phyloP scores from a whole-genome alignment of 2,888 invertebrate genomes.

The Ectemnius lituratus region DNA sequence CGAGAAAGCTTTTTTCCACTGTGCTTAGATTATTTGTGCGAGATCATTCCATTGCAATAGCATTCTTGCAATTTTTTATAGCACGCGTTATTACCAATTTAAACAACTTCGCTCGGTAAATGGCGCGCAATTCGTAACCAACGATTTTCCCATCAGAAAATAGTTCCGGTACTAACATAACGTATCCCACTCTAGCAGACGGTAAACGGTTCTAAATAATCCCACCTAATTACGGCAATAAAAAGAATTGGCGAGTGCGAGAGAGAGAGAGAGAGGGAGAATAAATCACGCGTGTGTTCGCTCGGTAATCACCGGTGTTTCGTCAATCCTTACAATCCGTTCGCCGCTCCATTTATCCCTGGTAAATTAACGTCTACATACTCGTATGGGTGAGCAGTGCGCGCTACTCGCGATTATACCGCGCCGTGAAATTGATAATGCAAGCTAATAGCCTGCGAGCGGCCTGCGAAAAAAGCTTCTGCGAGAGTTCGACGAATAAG shows the following conservation, averaged over 20 bases:
- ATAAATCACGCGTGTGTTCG: slow-evolving; percentile 50
- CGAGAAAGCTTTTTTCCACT: too few species aligned
- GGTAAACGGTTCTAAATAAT: slow-evolving; percentile 1
- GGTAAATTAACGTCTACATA: slow-evolving; percentile 53
- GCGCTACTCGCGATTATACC: slow-evolving; percentile 53
- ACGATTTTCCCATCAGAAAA: too few species aligned
- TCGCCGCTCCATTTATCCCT: slow-evolving; percentile 54
- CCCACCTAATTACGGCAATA: background rate
- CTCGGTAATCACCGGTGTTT: slow-evolving; percentile 49
- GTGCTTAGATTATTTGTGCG: too few species aligned
- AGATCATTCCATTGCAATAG: too few species aligned
- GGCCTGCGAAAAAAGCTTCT: slow-evolving; percentile 38
- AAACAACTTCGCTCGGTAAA: too few species aligned
- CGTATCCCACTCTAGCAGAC: too few species aligned
- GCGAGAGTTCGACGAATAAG: slow-evolving; percentile 25
- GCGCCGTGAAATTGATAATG: slow-evolving; percentile 57
- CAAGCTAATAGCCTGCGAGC: slow-evolving; percentile 43
- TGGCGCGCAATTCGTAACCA: too few species aligned
- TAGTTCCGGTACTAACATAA: too few species aligned
- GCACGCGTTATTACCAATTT: too few species aligned
- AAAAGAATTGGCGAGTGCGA: background rate
- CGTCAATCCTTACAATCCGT: slow-evolving; percentile 54
- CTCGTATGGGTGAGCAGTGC: slow-evolving; percentile 25
- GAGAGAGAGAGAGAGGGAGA: slow-evolving; percentile 19
- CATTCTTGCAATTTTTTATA: too few species aligned